A percentile compares a stretch with the other conserved stretches of the same genome.
phyloP scores from a whole-genome alignment of 1,140 invertebrate species.

The Druon quercuslanigerum region DNA sequence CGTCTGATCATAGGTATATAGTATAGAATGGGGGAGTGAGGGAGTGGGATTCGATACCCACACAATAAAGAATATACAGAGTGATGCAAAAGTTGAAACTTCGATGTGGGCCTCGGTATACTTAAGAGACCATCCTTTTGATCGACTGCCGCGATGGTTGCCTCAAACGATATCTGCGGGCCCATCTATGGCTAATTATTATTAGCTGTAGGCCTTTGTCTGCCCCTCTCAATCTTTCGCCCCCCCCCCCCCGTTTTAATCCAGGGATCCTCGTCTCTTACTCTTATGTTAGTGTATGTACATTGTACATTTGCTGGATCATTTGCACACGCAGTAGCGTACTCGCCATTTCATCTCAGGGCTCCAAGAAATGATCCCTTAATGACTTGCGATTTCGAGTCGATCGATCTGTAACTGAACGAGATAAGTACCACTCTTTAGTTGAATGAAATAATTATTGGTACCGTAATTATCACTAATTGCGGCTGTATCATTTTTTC shows the following conservation, averaged over 20 bases:
- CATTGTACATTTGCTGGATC: background rate
- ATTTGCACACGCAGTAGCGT: slow-evolving; percentile 1
- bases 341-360: background rate
- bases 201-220: slow-evolving; percentile 50
- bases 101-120: background rate
- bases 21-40: background rate
- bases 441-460: slow-evolving; percentile 8
- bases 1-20: background rate
- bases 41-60: slow-evolving; percentile 11
- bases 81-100: background rate
- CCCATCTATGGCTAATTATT: slow-evolving; percentile 61
- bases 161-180: slow-evolving; percentile 57
- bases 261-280: background rate
- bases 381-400: background rate
- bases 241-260: slow-evolving; percentile 36
- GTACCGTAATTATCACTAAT: slow-evolving; percentile 13
- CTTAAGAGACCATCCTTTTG: slow-evolving; percentile 41
- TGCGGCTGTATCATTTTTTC: background rate
- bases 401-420: background rate
- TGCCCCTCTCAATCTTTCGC: slow-evolving; percentile 48
- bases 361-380: background rate
- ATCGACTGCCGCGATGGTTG: slow-evolving; percentile 59
- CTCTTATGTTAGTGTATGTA: background rate
- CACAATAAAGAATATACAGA: background rate
- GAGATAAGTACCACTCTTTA: slow-evolving; percentile 7